These are phyloP conservation scores for Caranx melampygus DNA, from an alignment of 2,113 vertebrate species.

Conservation along the genomic window DNA sequence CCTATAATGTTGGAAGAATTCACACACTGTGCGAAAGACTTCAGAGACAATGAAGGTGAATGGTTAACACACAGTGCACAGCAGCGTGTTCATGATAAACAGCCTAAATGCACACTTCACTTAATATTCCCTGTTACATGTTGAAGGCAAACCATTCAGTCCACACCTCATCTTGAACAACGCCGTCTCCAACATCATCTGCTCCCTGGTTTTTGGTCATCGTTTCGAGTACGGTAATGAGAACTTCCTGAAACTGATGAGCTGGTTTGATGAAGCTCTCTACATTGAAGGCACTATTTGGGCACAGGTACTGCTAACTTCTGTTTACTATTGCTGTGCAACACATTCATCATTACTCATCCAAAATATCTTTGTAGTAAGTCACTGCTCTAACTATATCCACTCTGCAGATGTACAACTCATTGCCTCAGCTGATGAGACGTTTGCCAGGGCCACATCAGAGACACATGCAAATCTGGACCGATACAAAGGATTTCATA, in stretches of 20 bases:
- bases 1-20: conserved; percentile 84
- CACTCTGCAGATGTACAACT: conserved; percentile 74
- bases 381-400: neutral
- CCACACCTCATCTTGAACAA: conserved; percentile 85
- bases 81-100: accelerated
- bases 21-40: conserved; percentile 28
- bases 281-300: conserved; percentile 69
- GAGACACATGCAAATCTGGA: conserved; percentile 48
- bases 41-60: conserved; percentile 39
- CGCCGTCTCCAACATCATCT: conserved; percentile 88
- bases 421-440: conserved; percentile 79
- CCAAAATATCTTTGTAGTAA: no score
- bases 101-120: neutral
- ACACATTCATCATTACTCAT: no score
- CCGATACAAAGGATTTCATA: conserved; percentile 60
- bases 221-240: conserved; percentile 85
- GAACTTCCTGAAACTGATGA: conserved; percentile 82
- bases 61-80: accelerated
- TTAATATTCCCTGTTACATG: neutral
- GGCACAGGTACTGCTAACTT: conserved; percentile 71
- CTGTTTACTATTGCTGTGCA: no score
- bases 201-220: conserved; percentile 85
- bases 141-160: conserved; percentile 54
- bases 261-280: conserved; percentile 49
- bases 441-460: conserved; percentile 84